These are phyloP conservation scores for Speoplatyrhinus poulsoni DNA, from an alignment of 2,113 vertebrate species.

Conservation along the genomic window DNA sequence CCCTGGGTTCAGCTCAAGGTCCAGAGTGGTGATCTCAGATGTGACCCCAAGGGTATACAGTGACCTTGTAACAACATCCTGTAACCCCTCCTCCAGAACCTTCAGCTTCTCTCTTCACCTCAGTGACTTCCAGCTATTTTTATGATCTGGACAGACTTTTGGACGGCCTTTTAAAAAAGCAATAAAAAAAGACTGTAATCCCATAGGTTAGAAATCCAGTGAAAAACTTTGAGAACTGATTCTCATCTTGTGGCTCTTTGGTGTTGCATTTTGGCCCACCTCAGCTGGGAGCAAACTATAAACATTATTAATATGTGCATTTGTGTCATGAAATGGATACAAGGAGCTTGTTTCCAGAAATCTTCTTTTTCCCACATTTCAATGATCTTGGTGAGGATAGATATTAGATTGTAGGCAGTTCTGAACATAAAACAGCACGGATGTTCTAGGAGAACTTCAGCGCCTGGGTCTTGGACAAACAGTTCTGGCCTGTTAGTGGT, in stretches of 20 bases:
- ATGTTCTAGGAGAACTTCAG: too few relatives aligned
- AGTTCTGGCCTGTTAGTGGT: not conserved
- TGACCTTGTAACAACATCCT: constrained; percentile 72
- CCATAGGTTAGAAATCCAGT: constrained; percentile 9
- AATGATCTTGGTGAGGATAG: too few relatives aligned
- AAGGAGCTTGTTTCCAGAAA: constrained; percentile 9
- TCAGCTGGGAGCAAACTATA: constrained; percentile 16
- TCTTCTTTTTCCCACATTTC: not conserved
- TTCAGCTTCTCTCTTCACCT: constrained; percentile 54
- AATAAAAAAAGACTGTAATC: constrained; percentile 15
- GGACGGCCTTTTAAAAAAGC: constrained; percentile 29
- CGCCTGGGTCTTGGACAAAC: too few relatives aligned
- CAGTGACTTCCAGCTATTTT: constrained; percentile 72
- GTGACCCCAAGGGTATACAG: constrained; percentile 47
- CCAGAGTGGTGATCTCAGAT: constrained; percentile 43
- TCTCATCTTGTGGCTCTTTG: constrained; percentile 20
- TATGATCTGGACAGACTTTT: constrained; percentile 65
- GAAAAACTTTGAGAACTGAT: constrained; percentile 40
- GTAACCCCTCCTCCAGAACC: constrained; percentile 38
- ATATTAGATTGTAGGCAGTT: not conserved
- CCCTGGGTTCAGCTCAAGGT: constrained; percentile 18
- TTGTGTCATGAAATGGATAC: constrained; percentile 10
- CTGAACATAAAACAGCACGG: not conserved
- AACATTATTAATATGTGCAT: constrained; percentile 17
- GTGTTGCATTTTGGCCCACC: constrained; percentile 26